Base-by-base conservation (phyloP, 2,113 vertebrate genomes). In the Hemichromis elongatus region DNA sequence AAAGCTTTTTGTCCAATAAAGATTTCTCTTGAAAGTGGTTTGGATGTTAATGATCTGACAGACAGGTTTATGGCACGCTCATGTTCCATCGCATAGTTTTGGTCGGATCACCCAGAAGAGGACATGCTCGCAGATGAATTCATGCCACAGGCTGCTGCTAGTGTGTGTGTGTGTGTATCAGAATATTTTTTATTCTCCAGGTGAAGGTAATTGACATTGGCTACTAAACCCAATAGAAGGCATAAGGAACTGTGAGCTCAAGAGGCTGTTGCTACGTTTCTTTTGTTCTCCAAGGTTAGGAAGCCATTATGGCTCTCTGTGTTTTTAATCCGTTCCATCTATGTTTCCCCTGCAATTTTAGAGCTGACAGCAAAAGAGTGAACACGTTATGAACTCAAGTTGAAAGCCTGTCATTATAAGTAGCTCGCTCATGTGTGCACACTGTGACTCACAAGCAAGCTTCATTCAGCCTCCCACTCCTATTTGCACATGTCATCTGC, bases 401-500 rank as follows among this genome's bases (percentile, higher is more conserved):
- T 92, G 90, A 95, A 94, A 95, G 94, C 89, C 85, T 89, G 82
- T 93, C 82, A 95, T 95, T 95, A 93, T 63, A 59, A 90, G 92
- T 81, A 84, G 83, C 85, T 81, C 33, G 77, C 90, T 92, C 88
- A 56, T 93, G 87, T 90, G 89, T 87, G 83, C 84, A 55, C 83
- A 88, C 91, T 87, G 88, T 95, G 89, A 94, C 87, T 91, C 92
- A 92, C 81, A 55, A 80, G 84, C 50, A 14, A 83, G 89, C 89
- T 93, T 92, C 91, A 88, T 90, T 92, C 92, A 91, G 92, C 93
- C 94, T 90, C 94, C 94, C 91, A 95, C 94, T 91, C 84, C 75
- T 85, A 61, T 93, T 90, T 91, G 91, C 92, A 94, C 94, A 93
- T 93, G 93, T 93, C 94, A 94, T 93, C 93, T 94, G 93, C 83